Evolutionary conservation across 1,140 invertebrate genomes (phyloP).

Genomic region (Temnothorax longispinosus): DNA sequence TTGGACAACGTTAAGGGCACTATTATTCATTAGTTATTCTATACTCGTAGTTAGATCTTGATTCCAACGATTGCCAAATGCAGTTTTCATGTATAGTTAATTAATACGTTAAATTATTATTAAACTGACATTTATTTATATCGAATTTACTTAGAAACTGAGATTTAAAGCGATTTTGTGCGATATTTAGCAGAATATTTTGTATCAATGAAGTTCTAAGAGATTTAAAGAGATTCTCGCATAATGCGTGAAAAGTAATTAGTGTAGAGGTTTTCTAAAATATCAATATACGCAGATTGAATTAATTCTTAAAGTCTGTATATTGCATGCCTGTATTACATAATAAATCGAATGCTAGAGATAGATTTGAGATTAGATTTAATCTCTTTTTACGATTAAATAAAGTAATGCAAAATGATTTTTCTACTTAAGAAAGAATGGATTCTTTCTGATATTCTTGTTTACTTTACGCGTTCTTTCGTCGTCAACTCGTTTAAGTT

Average conservation of each 20-base stretch:
- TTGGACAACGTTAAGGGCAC: not conserved
- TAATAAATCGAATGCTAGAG: not conserved
- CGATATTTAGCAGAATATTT: not conserved
- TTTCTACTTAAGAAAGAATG: not conserved
- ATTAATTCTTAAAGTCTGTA: not conserved
- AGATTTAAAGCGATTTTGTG: not conserved
- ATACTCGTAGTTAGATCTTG: not conserved
- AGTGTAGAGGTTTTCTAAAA: not conserved
- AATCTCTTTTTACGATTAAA: not conserved
- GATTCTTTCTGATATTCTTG: conserved; percentile 2
- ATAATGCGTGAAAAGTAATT: not conserved
- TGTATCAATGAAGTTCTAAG: not conserved
- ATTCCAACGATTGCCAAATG: not conserved
- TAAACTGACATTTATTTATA: not conserved
- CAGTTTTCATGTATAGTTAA: not conserved
- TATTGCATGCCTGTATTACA: not conserved
- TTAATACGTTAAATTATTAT: not conserved
- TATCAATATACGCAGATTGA: not conserved
- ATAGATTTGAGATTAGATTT: not conserved
- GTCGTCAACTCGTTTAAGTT: conserved; percentile 34
- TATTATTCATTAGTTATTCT: not conserved
- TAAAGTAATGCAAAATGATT: not conserved
- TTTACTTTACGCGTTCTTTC: conserved; percentile 17
- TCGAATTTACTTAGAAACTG: not conserved
- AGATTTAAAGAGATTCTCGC: not conserved